Base-by-base conservation (phyloP, 1,140 invertebrate species). In the Cryptotermes secundus region DNA sequence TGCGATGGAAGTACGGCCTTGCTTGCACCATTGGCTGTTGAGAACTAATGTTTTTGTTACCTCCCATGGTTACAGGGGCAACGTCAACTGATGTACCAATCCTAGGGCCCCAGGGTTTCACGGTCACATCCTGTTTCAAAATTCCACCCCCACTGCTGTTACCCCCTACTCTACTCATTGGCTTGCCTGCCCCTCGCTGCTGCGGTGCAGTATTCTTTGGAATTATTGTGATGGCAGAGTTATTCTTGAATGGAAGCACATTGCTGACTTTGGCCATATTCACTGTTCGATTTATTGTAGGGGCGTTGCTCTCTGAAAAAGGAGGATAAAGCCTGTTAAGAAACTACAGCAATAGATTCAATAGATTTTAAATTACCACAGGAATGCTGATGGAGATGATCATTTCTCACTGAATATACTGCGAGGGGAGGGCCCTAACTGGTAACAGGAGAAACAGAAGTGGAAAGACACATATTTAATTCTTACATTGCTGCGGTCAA, bases 201-300 rank as follows among this genome's bases (percentile, higher is more conserved):
- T 72, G 59, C 2, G 59, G 59, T 31, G 89, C 87, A 16, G 89
- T 87, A 53, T 88, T 87, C 88, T 93, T 93, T 34, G 93, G 93
- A 85, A 93, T 93, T 38, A 94, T 93, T 36, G 94, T 93, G 49
- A 94, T 92, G 4, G 93, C 93, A 16, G 93, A 92, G 86, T 94
- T 94, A 86, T 93, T 93, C 87, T 93, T 93, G 53, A 95, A 89
- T 0, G 93, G 92, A 38, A 93, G 92, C 0, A 92, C 91, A 82
- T 45, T 84, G 72, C 65, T 84, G 14, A 84, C 84, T 79, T 84
- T 84, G 3, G 59, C 9, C 14, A 45, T 80, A 26, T 80, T 84
- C 12, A 14, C 81, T 12, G 59, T 72, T 2, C 81, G 81, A 82
- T 82, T 82, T 10, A 45, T n/a, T 45, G 38, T 7, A 45, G 81